Conservation (phyloP, 2,797 vertebrate genomes). For the Lagorchestes hirsutus region DNA sequence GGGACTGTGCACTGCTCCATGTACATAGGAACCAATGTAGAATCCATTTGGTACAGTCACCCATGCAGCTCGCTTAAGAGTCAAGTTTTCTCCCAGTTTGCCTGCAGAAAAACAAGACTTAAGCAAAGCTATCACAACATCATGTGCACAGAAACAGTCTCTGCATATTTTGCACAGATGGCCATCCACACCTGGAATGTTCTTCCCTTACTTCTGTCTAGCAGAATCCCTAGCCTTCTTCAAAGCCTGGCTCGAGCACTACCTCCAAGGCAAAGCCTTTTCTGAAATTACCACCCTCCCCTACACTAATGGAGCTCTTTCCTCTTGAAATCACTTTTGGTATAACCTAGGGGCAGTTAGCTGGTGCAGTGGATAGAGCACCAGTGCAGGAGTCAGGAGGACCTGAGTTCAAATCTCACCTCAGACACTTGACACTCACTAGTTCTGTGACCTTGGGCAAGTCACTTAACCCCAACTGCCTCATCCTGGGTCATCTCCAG, state of each 20-base stretch:
- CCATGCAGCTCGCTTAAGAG: slow-evolving; percentile 89
- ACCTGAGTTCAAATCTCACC: no score
- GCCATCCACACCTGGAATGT: background rate
- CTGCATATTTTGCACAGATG: background rate
- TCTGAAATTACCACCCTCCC: background rate
- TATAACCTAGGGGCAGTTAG: background rate
- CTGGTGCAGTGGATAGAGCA: no score
- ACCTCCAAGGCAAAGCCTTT: background rate
- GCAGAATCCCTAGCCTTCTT: background rate
- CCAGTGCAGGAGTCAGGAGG: no score
- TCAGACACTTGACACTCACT: no score
- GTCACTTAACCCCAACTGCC: no score
- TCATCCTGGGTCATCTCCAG: no score
- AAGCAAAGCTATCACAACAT: background rate
- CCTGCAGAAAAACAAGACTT: slow-evolving; percentile 83
- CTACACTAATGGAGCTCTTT: background rate
- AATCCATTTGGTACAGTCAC: slow-evolving; percentile 89
- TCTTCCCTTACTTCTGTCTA: background rate
- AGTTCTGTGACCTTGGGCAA: no score
- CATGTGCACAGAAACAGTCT: background rate
- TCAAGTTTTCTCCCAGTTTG: slow-evolving; percentile 93
- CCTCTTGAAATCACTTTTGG: background rate
- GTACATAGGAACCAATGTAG: slow-evolving; percentile 91
- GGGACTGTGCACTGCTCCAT: slow-evolving; percentile 83
- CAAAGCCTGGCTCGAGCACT: background rate